Evolutionary conservation across 2,888 invertebrate genomes (phyloP).

Genomic region (Hybos culiciformis): DNA sequence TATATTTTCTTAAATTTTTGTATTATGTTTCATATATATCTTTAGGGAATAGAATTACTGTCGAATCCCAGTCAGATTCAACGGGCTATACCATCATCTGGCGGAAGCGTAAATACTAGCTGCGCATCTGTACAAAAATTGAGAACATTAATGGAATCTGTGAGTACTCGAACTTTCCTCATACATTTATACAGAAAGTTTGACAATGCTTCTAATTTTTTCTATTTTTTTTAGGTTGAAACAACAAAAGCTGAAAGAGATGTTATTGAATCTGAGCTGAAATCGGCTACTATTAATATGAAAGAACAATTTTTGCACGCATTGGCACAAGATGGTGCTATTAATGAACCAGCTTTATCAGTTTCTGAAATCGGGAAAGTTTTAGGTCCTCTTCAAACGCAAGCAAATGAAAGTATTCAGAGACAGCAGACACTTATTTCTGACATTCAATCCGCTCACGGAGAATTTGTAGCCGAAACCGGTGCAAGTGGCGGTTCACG

Average conservation of each 20-base stretch:
- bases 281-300: conserved; percentile 67
- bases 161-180: conserved; percentile 24
- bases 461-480: conserved; percentile 40
- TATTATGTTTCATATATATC: not conserved
- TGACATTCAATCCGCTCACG: conserved; percentile 47
- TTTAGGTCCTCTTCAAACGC: conserved; percentile 63
- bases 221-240: conserved; percentile 48
- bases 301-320: conserved; percentile 64
- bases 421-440: conserved; percentile 56
- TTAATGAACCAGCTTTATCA: conserved; percentile 62
- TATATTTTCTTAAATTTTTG: not conserved
- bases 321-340: conserved; percentile 59
- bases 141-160: conserved; percentile 63
- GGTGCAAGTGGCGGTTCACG: conserved; percentile 52
- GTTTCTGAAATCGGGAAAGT: conserved; percentile 57
- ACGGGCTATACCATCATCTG: conserved; percentile 52
- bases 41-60: conserved; percentile 64
- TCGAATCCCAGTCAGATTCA: conserved; percentile 58
- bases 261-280: conserved; percentile 74
- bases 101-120: conserved; percentile 41
- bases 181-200: not conserved
- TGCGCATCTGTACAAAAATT: conserved; percentile 52
- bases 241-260: conserved; percentile 80
- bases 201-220: conserved; percentile 18
- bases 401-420: conserved; percentile 59